These are phyloP conservation scores for Stichopus chloronotus DNA, from an alignment of 35 echinoderm and acorn worm species.

Conservation along the genomic window DNA sequence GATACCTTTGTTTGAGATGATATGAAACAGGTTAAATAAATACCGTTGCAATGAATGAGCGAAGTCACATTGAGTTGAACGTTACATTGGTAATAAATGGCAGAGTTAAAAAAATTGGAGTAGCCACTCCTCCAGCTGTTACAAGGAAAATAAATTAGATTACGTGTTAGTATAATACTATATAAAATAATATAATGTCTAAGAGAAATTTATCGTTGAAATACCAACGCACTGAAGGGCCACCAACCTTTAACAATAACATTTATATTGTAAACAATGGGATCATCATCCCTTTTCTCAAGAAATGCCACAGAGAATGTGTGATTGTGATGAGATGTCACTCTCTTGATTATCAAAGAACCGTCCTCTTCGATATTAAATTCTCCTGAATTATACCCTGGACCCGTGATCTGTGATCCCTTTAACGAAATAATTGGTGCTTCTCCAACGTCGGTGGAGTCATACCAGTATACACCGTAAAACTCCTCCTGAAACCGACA, in stretches of 20 bases:
- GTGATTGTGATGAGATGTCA: background rate
- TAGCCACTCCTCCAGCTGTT: too few species aligned
- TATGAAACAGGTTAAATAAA: too few species aligned
- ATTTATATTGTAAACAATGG: background rate
- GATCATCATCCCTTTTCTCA: background rate
- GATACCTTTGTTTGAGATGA: background rate
- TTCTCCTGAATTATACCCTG: background rate
- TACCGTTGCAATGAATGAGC: too few species aligned
- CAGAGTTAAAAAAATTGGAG: too few species aligned
- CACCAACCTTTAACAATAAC: background rate
- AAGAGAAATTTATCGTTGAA: too few species aligned
- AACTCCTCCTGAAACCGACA: background rate
- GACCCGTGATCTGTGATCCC: background rate
- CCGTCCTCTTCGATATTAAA: background rate
- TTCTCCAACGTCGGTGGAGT: background rate
- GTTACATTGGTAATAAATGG: too few species aligned
- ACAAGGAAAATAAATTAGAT: too few species aligned
- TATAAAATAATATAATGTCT: too few species aligned
- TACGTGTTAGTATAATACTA: too few species aligned
- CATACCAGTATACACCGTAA: constrained; percentile 18
- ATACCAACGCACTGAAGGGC: too few species aligned
- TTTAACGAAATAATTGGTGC: background rate
- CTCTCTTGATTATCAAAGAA: background rate
- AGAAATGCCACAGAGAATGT: background rate
- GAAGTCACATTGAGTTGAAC: too few species aligned